Percentiles rank a stretch among this genome's conserved stretches.
Evolutionary conservation across 2,113 vertebrate species (phyloP).

Genomic region (Speoplatyrhinus poulsoni): DNA sequence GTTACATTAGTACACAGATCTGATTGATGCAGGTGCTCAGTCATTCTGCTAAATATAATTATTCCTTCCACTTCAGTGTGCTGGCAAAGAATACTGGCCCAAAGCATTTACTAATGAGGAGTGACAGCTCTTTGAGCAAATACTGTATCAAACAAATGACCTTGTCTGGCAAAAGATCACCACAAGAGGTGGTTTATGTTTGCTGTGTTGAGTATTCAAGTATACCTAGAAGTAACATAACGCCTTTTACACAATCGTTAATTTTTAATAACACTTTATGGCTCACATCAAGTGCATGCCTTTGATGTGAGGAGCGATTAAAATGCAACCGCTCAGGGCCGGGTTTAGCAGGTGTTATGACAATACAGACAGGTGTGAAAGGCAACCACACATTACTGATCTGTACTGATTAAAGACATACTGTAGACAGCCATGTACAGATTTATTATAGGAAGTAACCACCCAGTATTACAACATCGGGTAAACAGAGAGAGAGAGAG

Average conservation of each 20-base stretch:
- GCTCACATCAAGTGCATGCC: no score
- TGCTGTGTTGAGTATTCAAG: no score
- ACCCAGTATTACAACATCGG: no score
- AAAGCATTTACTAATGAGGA: conserved; percentile 25
- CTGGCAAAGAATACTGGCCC: conserved; percentile 16
- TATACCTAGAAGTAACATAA: no score
- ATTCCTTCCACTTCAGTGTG: conserved; percentile 11
- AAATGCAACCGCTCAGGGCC: no score
- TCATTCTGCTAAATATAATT: conserved; percentile 54
- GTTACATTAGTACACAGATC: no score
- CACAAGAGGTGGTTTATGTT: background rate
- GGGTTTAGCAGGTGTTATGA: no score
- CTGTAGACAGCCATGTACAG: no score
- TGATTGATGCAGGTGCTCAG: background rate
- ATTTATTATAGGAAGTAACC: no score
- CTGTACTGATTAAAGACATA: no score
- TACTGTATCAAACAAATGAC: background rate
- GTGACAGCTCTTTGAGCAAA: conserved; percentile 4
- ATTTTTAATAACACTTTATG: background rate
- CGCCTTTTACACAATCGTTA: background rate
- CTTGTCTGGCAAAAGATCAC: background rate
- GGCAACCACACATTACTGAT: background rate
- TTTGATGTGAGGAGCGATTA: no score
- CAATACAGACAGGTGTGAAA: background rate
- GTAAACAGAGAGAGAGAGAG: background rate